Evolutionary conservation across 2,888 invertebrate species (phyloP).

Genomic region (Caenorhabditis macrosperma): DNA sequence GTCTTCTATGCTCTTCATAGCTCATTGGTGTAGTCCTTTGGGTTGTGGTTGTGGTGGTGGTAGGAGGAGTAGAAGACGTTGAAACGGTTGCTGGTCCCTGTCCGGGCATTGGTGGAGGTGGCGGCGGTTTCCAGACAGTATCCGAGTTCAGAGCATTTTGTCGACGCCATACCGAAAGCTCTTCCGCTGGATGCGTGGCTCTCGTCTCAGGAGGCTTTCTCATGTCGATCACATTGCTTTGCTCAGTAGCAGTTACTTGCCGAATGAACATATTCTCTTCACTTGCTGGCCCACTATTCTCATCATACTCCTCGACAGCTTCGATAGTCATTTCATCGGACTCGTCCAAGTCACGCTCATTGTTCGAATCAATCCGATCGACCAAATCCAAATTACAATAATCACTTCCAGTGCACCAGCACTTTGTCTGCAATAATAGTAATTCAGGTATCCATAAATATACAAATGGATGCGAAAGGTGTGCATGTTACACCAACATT

Average conservation of each 20-base stretch:
- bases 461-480: conserved; percentile 28
- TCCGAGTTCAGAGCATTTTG: conserved; percentile 11
- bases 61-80: conserved; percentile 4
- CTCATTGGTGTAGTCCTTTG: conserved; percentile 14
- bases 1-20: conserved; percentile 24
- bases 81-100: not conserved
- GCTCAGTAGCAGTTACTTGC: not conserved
- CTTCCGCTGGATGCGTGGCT: conserved; percentile 1
- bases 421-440: conserved; percentile 30
- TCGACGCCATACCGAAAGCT: conserved; percentile 42
- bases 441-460: conserved; percentile 7
- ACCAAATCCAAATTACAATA: conserved; percentile 43
- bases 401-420: conserved; percentile 38
- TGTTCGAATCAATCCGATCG: conserved; percentile 20
- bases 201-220: conserved; percentile 20
- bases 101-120: conserved; percentile 43
- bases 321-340: conserved; percentile 32
- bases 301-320: conserved; percentile 30
- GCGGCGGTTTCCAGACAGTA: conserved; percentile 17
- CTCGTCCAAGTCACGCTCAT: not conserved
- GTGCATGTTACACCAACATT: conserved; percentile 50
- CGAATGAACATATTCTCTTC: no score
- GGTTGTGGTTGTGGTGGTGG: conserved; percentile 19
- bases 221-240: conserved; percentile 24
- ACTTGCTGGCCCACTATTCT: not conserved